Conservation (phyloP, 2,113 vertebrate genomes). For the Speoplatyrhinus poulsoni region DNA sequence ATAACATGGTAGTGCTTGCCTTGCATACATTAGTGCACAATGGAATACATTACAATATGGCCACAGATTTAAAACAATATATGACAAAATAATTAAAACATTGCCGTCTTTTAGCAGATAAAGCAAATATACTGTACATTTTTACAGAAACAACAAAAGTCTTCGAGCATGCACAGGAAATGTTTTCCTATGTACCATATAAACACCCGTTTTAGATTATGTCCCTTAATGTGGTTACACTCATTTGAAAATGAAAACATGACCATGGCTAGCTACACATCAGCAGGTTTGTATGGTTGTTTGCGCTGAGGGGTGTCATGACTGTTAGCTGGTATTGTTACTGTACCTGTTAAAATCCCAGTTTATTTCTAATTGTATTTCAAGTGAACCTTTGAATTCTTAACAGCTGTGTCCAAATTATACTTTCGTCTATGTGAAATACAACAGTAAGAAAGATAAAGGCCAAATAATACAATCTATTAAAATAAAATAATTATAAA, state of each 20-base stretch:
- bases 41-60: slow-evolving; percentile 89
- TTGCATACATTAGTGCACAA: slow-evolving; percentile 84
- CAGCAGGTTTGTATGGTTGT: too few relatives aligned
- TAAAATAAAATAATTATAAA: not conserved
- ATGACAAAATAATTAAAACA: slow-evolving; percentile 26
- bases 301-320: too few relatives aligned
- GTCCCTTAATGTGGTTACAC: not conserved
- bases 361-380: too few relatives aligned
- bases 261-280: too few relatives aligned
- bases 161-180: slow-evolving; percentile 47
- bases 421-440: not conserved
- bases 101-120: slow-evolving; percentile 33
- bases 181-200: slow-evolving; percentile 24
- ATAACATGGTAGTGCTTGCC: slow-evolving; percentile 80
- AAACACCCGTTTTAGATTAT: slow-evolving; percentile 12
- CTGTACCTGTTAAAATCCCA: too few relatives aligned
- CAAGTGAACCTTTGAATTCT: too few relatives aligned
- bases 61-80: slow-evolving; percentile 58
- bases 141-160: slow-evolving; percentile 45
- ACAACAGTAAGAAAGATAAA: not conserved
- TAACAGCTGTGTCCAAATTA: not conserved
- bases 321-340: too few relatives aligned
- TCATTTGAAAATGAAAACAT: not conserved
- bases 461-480: not conserved
- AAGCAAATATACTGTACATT: slow-evolving; percentile 26